Conservation (phyloP, 2,113 vertebrate species). For the Girardinichthys multiradiatus region DNA sequence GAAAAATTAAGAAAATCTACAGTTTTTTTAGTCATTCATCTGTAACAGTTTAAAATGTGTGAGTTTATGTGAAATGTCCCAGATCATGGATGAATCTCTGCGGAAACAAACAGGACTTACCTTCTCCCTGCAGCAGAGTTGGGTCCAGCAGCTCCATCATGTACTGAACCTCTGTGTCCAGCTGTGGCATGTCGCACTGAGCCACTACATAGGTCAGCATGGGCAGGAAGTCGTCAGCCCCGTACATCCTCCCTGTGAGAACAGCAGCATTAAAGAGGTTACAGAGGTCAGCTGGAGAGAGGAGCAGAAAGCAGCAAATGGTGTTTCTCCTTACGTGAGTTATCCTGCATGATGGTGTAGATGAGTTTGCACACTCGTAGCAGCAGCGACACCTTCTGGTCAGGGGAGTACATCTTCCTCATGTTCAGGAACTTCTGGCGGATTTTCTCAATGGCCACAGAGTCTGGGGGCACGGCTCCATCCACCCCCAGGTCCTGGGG, state of each 20-base stretch:
- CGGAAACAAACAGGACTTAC: constrained; percentile 65
- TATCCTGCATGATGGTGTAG: constrained; percentile 96
- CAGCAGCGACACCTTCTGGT: constrained; percentile 94
- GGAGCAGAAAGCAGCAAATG: neutral
- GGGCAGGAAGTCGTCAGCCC: constrained; percentile 96
- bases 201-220: constrained; percentile 95
- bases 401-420: constrained; percentile 96
- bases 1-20: no score
- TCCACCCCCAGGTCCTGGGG: constrained; percentile 94
- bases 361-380: constrained; percentile 94
- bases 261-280: constrained; percentile 20
- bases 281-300: neutral
- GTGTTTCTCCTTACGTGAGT: constrained; percentile 85
- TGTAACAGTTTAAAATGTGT: no score
- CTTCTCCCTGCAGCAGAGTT: constrained; percentile 92
- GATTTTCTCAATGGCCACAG: constrained; percentile 92
- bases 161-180: constrained; percentile 94
- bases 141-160: constrained; percentile 98
- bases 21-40: no score
- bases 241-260: constrained; percentile 91
- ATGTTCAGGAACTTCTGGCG: constrained; percentile 92
- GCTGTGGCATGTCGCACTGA: constrained; percentile 94
- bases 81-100: neutral
- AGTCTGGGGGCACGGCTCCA: constrained; percentile 87
- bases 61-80: neutral